These are phyloP conservation scores for Gymnocypris eckloni DNA, from an alignment of 2,797 vertebrate species.

Conservation along the genomic window DNA sequence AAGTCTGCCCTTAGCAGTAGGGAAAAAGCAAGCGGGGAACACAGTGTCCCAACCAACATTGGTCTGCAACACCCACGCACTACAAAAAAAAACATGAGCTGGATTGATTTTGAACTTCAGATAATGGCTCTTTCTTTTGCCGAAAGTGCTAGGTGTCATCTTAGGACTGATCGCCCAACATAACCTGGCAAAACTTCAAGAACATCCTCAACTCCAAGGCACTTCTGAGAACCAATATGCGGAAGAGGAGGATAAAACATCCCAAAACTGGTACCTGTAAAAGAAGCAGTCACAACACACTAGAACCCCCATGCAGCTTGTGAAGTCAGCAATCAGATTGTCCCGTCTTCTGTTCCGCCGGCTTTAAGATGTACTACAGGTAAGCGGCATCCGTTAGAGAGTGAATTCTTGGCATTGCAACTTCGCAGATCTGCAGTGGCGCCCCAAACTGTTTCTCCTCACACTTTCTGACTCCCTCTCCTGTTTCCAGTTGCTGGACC, in stretches of 20 bases:
- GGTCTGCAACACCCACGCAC: slow-evolving; percentile 51
- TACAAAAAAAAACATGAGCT: slow-evolving; percentile 44
- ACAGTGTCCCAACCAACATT: slow-evolving; percentile 72
- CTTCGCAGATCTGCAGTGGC: slow-evolving; percentile 45
- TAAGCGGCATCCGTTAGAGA: slow-evolving; percentile 59
- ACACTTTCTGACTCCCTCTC: slow-evolving; percentile 4
- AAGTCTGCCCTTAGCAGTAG: slow-evolving; percentile 59
- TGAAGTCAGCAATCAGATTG: slow-evolving; percentile 50
- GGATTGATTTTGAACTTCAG: slow-evolving; percentile 38
- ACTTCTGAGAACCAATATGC: not conserved
- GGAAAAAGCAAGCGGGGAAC: slow-evolving; percentile 63
- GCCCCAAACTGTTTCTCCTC: not conserved
- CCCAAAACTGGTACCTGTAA: slow-evolving; percentile 78
- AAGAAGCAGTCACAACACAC: slow-evolving; percentile 89
- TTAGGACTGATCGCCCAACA: slow-evolving; percentile 29
- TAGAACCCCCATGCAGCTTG: slow-evolving; percentile 82
- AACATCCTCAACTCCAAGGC: slow-evolving; percentile 33
- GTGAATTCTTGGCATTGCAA: slow-evolving; percentile 60
- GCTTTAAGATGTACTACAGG: slow-evolving; percentile 67
- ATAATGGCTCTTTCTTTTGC: slow-evolving; percentile 26
- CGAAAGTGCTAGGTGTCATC: slow-evolving; percentile 58
- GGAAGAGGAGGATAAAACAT: slow-evolving; percentile 3
- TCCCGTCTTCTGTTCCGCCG: slow-evolving; percentile 25
- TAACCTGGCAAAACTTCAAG: slow-evolving; percentile 64
- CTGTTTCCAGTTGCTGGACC: slow-evolving; percentile 12